Evolutionary conservation across 1,140 invertebrate genomes (phyloP).

Genomic region (Latrodectus geometricus): DNA sequence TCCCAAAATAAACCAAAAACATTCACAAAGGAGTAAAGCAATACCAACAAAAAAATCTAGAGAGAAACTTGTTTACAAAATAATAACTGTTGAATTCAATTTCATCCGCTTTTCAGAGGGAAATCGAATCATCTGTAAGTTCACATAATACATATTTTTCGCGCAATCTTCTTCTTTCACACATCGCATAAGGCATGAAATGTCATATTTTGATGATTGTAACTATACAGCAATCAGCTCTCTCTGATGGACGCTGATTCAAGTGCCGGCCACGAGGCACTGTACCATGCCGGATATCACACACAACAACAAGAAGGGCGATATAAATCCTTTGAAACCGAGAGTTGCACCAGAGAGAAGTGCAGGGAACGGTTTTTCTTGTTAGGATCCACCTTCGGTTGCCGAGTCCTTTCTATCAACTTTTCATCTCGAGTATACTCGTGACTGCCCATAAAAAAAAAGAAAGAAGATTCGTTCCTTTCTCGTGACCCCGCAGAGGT

Average conservation of each 20-base stretch:
- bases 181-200: not conserved
- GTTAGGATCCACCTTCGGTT: not conserved
- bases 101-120: not conserved
- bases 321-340: not conserved
- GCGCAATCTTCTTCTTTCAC: not conserved
- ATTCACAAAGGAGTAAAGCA: too few relatives aligned
- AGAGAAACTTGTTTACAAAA: not conserved
- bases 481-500: constrained; percentile 1
- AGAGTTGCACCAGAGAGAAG: not conserved
- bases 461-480: not conserved
- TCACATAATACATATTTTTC: not conserved
- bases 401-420: constrained; percentile 11
- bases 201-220: not conserved
- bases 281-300: not conserved
- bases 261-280: not conserved
- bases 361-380: not conserved
- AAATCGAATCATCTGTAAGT: not conserved
- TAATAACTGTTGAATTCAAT: not conserved
- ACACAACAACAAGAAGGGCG: not conserved
- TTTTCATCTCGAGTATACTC: constrained; percentile 20
- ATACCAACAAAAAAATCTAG: too few relatives aligned
- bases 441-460: constrained; percentile 15
- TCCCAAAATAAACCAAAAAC: too few relatives aligned
- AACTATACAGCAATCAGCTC: not conserved
- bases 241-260: not conserved